Base-by-base conservation (phyloP, 2,113 vertebrate genomes). In the Chaetodon trifascialis region DNA sequence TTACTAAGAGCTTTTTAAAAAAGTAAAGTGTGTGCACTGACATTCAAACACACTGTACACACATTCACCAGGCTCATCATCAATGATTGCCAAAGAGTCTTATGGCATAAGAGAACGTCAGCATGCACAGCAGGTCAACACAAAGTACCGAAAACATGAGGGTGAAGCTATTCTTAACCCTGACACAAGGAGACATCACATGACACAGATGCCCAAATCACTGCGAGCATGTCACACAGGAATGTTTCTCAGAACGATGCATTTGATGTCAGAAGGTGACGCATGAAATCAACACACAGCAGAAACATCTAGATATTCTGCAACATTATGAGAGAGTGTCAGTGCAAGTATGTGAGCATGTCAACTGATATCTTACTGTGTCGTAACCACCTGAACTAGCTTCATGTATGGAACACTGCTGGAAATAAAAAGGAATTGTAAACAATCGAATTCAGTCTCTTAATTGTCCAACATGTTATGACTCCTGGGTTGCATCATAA, bases 111-210 rank as follows among this genome's bases (percentile, higher is more conserved):
- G 2, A 64, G 64, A 59, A 65, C 21, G n/a, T 91, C 80, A 88
- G 51, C 42, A 67, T 73, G 51, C 40, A 73, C 4, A 19, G 49
- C 59, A 77, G 51, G 82, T 83, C 16, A 90, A 89, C 82, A 80
- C 38, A 59, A 25, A 65, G 70, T 55, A 49, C 73, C 30, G 52
- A 85, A 76, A 87, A 91, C 86, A 91, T 54, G 74, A 81, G 59
- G 47, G 65, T 70, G n/a, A 65, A 44, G 75, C 87, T 94, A 93
- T 95, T 92, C 88, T 93, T 95, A 89, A 86, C 80, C 86, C 76
- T 92, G 86, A 80, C 92, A 85, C 84, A 89, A 91, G 62, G 21
- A 49, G 47, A 46, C 21, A 36, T 21, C 81, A 80, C 65, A 80
- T 75, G 86, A 65, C 25, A 21, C 30, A 36, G 66, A 69, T 4